These are phyloP conservation scores for Ranitomeya imitator DNA, from an alignment of 2,113 vertebrate species.

Conservation along the genomic window DNA sequence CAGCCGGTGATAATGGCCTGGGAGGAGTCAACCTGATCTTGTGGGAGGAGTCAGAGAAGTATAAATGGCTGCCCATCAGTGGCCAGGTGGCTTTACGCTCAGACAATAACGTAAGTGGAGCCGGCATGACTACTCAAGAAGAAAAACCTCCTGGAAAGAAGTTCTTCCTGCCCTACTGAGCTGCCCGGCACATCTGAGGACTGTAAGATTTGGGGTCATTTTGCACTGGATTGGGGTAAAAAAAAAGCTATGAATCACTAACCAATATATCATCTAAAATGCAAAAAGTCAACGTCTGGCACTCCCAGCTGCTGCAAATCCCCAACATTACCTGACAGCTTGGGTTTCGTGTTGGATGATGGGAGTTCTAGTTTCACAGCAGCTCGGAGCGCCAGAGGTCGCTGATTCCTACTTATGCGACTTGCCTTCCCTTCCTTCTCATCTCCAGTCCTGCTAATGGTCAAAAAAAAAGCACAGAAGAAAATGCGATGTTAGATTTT, in stretches of 20 bases:
- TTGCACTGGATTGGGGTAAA: background rate
- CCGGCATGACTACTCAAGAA: background rate
- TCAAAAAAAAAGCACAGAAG: background rate
- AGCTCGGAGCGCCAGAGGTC: too few species aligned
- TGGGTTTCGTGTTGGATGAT: too few species aligned
- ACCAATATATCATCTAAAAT: background rate
- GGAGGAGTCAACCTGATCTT: background rate
- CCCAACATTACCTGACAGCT: too few species aligned
- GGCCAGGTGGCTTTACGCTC: background rate
- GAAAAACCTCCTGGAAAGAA: background rate
- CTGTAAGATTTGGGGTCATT: background rate
- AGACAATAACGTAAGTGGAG: too few species aligned
- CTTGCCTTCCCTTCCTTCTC: too few species aligned
- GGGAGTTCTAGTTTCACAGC: too few species aligned
- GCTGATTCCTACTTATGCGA: too few species aligned
- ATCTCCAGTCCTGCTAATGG: background rate
- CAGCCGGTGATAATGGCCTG: background rate
- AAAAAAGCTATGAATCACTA: background rate
- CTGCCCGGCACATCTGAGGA: background rate
- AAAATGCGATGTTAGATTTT: background rate
- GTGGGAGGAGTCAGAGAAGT: slow-evolving; percentile 11
- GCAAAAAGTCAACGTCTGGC: background rate
- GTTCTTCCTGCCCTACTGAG: background rate
- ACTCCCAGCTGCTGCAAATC: too few species aligned
- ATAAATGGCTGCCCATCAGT: background rate